Conservation (phyloP, 2,797 vertebrate species). For the Choloepus didactylus region DNA sequence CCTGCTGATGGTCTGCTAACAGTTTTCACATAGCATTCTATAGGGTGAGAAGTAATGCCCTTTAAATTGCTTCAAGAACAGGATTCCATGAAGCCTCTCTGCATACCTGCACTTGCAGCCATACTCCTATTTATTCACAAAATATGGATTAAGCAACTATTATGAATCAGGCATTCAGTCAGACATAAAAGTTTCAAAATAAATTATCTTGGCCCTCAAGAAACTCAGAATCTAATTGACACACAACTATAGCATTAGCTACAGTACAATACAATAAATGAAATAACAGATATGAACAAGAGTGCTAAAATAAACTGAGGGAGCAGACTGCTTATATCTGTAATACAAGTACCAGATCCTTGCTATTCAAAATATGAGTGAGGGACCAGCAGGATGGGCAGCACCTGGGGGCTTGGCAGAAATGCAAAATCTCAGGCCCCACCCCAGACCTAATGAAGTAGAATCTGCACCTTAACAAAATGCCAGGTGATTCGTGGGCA, state of each 20-base stretch:
- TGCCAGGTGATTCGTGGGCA: not conserved
- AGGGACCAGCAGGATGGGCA: not conserved
- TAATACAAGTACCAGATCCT: not conserved
- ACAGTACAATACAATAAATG: not conserved
- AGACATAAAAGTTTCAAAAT: constrained; percentile 38
- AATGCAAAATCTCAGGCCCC: constrained; percentile 7
- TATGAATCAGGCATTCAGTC: constrained; percentile 9
- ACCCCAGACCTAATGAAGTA: not conserved
- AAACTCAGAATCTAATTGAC: constrained; percentile 52
- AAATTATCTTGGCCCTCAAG: constrained; percentile 10
- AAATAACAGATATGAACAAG: not conserved
- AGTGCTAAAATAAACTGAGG: not conserved
- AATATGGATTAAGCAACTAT: not conserved
- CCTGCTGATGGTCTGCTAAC: not conserved
- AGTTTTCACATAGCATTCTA: not conserved
- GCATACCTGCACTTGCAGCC: not conserved
- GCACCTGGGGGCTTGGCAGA: not conserved
- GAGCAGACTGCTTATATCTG: not conserved
- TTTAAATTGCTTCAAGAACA: not conserved
- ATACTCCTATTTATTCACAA: not conserved
- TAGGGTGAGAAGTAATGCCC: not conserved
- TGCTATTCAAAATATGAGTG: not conserved
- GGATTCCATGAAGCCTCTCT: not conserved
- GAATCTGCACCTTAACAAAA: constrained; percentile 16
- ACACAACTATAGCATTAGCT: not conserved